These are phyloP conservation scores for Blennius ocellaris DNA, from an alignment of 2,113 vertebrate species.

Conservation along the genomic window DNA sequence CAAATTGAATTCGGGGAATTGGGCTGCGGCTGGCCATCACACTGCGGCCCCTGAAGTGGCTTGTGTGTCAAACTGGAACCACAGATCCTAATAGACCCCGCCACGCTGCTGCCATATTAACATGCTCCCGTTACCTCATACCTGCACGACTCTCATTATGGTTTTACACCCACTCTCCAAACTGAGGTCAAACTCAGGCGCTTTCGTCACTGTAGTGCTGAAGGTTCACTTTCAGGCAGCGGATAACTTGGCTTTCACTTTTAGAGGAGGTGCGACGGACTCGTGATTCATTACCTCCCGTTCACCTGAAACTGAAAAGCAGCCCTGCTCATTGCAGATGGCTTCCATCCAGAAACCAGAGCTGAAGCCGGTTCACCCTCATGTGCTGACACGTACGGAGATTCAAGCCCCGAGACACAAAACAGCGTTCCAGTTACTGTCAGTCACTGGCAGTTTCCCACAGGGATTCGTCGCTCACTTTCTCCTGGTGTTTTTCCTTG, in stretches of 20 bases:
- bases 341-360: constrained; percentile 22
- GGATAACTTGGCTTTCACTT: constrained; percentile 17
- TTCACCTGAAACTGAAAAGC: constrained; percentile 34
- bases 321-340: constrained; percentile 40
- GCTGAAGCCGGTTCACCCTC: constrained; percentile 26
- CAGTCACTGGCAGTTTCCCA: constrained; percentile 45
- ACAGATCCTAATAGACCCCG: constrained; percentile 19
- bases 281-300: constrained; percentile 19
- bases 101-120: constrained; percentile 38
- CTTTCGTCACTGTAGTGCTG: neutral
- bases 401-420: constrained; percentile 36
- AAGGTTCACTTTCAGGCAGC: constrained; percentile 24
- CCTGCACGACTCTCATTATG: constrained; percentile 28
- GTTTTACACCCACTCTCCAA: constrained; percentile 29
- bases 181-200: constrained; percentile 20
- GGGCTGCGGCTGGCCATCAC: constrained; percentile 39
- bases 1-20: constrained; percentile 70
- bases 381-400: constrained; percentile 52
- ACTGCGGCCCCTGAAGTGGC: constrained; percentile 35
- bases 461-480: constrained; percentile 1
- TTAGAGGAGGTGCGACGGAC: neutral
- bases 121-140: constrained; percentile 41
- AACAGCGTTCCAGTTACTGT: constrained; percentile 30
- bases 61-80: constrained; percentile 20
- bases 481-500: constrained; percentile 10